Base-by-base conservation (phyloP, 2,113 vertebrate genomes). In the Boleophthalmus pectinirostris region DNA sequence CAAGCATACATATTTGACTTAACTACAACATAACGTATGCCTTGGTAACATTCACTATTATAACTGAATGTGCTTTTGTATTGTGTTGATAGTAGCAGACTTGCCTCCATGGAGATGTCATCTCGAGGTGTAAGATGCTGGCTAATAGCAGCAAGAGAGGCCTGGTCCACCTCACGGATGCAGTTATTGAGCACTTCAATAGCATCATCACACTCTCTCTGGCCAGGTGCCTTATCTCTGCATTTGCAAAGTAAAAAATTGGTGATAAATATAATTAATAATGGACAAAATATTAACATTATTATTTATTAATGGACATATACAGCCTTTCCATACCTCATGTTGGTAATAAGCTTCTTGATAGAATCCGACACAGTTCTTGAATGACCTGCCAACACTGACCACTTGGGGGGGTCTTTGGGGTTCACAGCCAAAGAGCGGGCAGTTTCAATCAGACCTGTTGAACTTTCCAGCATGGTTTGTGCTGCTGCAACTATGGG, bases 331-430 rank as follows among this genome's bases (percentile, higher is more conserved):
- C 18, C 9, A 29, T 87, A 98, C 97, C 97, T 98, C 97, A 98
- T 98, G 89, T 96, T 97, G 72, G 97, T 98, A 72, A 99, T 99
- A 9, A 99, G 94, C 66, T 97, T 98, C 94, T 99, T 99, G 90
- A 99, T 99, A 79, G 97, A 99, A 78, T 99, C 97, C 0, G 97
- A 98, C 80, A 99, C 96, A 0, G 97, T 98, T n/a, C 96, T 95
- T 0, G 97, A 98, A 86, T 98, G 97, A 49, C 97, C 92, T 0
- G 97, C 97, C 49, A 99, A 92, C 73, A 98, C 96, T 0, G 97
- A 98, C 97, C 97, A 99, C 87, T 96, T 96, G 0, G 96, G 96
- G 0, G 97, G 97, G 77, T 99, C 97, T 90, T 97, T 96, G 58
- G 97, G 97, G 79, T 99, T 98, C 90, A 98, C 97, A 0, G 97